Evolutionary conservation across 2,797 vertebrate genomes (phyloP).

Genomic region (Meriones psammophilus): DNA sequence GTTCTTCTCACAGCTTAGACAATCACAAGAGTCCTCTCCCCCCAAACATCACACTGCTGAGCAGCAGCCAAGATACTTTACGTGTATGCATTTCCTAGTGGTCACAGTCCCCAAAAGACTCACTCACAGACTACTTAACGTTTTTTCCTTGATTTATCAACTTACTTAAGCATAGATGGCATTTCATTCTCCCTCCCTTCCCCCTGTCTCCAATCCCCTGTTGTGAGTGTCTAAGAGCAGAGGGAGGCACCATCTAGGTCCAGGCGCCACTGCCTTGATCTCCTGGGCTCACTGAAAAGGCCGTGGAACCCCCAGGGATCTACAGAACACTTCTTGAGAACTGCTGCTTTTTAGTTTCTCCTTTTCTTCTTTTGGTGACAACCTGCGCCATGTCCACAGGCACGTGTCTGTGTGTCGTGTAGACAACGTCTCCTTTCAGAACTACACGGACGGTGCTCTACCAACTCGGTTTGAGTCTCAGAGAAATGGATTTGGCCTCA

Average conservation of each 20-base stretch:
- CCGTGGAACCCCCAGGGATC: too few relatives aligned
- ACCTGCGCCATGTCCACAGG: background rate
- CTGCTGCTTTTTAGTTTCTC: background rate
- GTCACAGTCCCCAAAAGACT: conserved; percentile 3
- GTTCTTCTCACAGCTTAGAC: background rate
- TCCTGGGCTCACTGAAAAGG: background rate
- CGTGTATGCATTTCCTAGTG: background rate
- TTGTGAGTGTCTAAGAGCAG: background rate
- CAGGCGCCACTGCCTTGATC: background rate
- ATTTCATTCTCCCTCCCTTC: background rate
- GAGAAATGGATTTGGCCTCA: conserved; percentile 12
- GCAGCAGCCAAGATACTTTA: background rate
- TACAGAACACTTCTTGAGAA: background rate
- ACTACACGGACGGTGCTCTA: background rate
- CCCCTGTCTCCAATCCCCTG: background rate
- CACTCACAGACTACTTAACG: background rate
- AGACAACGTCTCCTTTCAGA: background rate
- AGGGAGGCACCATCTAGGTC: background rate
- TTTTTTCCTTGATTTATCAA: background rate
- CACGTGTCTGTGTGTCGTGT: background rate
- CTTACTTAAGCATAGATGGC: background rate
- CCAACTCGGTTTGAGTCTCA: background rate
- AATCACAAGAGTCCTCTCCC: background rate
- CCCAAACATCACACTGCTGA: background rate
- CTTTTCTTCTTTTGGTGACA: background rate